These are phyloP conservation scores for Anabacerthia variegaticeps DNA, from an alignment of 2,797 vertebrate species.

Conservation along the genomic window DNA sequence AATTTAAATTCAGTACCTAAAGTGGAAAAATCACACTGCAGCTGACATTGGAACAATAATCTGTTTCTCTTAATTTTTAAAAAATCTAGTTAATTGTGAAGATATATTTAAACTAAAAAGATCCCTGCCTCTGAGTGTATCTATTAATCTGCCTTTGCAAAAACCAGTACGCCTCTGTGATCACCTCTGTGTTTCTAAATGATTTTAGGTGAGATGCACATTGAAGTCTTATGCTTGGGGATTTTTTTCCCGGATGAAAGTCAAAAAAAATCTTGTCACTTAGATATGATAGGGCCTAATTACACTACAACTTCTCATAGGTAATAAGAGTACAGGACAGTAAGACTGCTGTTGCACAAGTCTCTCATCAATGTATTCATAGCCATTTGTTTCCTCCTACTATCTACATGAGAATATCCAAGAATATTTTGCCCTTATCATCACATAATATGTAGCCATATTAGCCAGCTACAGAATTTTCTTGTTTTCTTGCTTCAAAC, in stretches of 20 bases:
- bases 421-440: background rate
- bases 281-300: background rate
- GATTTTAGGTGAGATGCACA: background rate
- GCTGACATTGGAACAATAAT: background rate
- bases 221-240: background rate
- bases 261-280: background rate
- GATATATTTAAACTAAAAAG: background rate
- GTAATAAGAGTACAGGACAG: background rate
- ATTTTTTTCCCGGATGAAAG: background rate
- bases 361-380: accelerated
- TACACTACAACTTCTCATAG: background rate
- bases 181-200: background rate
- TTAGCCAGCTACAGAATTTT: background rate
- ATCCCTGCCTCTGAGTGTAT: background rate
- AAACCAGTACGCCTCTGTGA: background rate
- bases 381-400: background rate
- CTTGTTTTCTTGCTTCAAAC: background rate
- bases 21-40: background rate
- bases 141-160: background rate
- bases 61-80: background rate
- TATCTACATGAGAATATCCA: background rate
- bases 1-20: background rate
- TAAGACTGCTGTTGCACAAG: background rate
- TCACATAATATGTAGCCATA: background rate
- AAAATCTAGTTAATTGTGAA: background rate